Base-by-base conservation (phyloP, 1,140 invertebrate species). In the Danaus melanippus region DNA sequence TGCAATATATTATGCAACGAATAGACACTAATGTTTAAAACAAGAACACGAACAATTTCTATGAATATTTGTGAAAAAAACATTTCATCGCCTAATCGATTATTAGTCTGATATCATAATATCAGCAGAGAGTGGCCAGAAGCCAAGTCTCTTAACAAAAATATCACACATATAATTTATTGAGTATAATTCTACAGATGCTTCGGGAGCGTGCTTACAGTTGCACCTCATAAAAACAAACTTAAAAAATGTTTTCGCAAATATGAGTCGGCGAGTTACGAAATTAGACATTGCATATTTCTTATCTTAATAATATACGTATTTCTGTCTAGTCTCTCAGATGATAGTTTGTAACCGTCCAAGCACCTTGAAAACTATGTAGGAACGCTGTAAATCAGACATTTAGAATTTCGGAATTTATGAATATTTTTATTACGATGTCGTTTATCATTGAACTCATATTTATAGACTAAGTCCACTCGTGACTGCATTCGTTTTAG, bases 171-270 rank as follows among this genome's bases (percentile, higher is more conserved):
- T 79, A 79, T 84, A 84, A 84, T 79, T 84, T 82, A 86, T 86
- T 76, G 64, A 61, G 61, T 74, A 80, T 73, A 66, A 79, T 79
- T 83, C 79, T 83, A 78, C 75, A 66, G 74, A 80, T 83, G 69
- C 66, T 65, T 78, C 62, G 39, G 55, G 64, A 84, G 66, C 60
- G 60, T 73, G 62, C 64, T 58, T 74, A 75, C 73, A 74, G 71
- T 81, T 86, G 80, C 80, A 86, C 76, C 71, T 85, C 78, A 74
- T 84, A 82, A 82, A 84, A 86, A 79, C 66, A 83, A 72, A 79
- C 54, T 73, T 68, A 71, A 75, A 76, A 76, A 78, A 74, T 74
- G 67, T 72, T 78, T 75, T 68, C 46, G 60, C 67, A 49, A 67
- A 69, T 66, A 71, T 70, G 64, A 74, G 63, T 69, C 66, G 64